These are phyloP conservation scores for Glyphotaelius pellucidus DNA, from an alignment of 2,888 invertebrate genomes.

Conservation along the genomic window DNA sequence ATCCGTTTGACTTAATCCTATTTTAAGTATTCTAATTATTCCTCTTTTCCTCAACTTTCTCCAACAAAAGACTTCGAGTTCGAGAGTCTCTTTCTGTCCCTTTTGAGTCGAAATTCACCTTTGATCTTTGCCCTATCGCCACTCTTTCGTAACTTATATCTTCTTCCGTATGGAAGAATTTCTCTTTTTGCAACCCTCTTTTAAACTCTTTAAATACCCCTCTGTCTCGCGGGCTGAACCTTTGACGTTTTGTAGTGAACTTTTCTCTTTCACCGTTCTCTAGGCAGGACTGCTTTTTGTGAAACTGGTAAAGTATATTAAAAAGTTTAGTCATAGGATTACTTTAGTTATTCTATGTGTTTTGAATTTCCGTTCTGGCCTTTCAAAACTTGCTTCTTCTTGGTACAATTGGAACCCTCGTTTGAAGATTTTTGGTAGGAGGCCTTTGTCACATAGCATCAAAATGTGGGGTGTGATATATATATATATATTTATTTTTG, in stretches of 20 bases:
- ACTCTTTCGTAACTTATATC: background rate
- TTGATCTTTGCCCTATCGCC: background rate
- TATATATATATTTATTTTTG: no score
- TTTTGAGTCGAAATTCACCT: background rate
- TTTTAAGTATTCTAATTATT: background rate
- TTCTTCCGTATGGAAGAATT: conserved; percentile 2
- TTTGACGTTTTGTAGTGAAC: background rate
- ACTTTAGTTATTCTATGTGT: background rate
- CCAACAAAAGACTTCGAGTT: background rate
- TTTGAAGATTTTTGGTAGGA: background rate
- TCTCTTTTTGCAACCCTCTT: background rate
- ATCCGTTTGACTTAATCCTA: background rate
- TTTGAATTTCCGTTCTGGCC: background rate
- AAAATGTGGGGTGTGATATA: no score
- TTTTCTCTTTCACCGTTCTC: background rate
- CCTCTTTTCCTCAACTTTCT: background rate
- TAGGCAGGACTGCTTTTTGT: background rate
- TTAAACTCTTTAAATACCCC: background rate
- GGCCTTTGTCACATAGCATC: background rate
- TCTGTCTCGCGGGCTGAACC: background rate
- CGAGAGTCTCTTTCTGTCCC: background rate
- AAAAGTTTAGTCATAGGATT: background rate
- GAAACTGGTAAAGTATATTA: background rate
- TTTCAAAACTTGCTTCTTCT: background rate
- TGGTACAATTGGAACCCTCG: background rate